Evolutionary conservation across 2,888 invertebrate genomes (phyloP), one percentile per base, ranked within the genome.

Genomic region (Hydriomena furcata): DNA sequence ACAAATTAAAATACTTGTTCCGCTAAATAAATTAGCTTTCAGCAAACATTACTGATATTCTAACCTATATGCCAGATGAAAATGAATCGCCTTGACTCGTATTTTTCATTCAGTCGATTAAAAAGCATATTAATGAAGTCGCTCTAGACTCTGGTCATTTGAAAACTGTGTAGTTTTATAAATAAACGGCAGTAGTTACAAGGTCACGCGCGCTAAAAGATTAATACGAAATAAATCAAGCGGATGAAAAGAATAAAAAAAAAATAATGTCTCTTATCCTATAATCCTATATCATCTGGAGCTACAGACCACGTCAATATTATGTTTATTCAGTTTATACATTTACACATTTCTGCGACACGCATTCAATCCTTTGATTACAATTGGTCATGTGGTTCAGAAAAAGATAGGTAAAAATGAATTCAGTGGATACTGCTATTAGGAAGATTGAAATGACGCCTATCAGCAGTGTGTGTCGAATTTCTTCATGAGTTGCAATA

Each of bases 121-220:
- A 46, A 51, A 45, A 41, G 46, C 32, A 52, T 41, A 51, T 51
- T 51, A 46, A 46, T 40, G 45, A 45, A 40, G 17, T 28, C 8
- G 27, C 25, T 45, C 12, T 27, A 25, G 31, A 45, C 51, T n/a
- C n/a, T 40, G 36, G 13, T 45, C 20, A 45, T 42, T 52, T 40
- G 46, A 24, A 51, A 35, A 42, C 32, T 25, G 43, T 28, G 23
- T 13, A 28, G 41, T 25, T 38, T 40, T 38, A 50, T 37, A 54
- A 54, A 54, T 54, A 54, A 48, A 24, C 44, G 11, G 36, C 8
- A 48, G 23, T 32, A 46, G 46, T 46, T 12, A 13, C 45, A 54
- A 54, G 54, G 54, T 46, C 46, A 34, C 34, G 10, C 38, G 30
- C 30, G 47, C 32, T 13, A 7, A 35, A 20, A 38, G 38, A 49